Conservation (phyloP, 2,113 vertebrate genomes). For the Falcunculus frontatus region DNA sequence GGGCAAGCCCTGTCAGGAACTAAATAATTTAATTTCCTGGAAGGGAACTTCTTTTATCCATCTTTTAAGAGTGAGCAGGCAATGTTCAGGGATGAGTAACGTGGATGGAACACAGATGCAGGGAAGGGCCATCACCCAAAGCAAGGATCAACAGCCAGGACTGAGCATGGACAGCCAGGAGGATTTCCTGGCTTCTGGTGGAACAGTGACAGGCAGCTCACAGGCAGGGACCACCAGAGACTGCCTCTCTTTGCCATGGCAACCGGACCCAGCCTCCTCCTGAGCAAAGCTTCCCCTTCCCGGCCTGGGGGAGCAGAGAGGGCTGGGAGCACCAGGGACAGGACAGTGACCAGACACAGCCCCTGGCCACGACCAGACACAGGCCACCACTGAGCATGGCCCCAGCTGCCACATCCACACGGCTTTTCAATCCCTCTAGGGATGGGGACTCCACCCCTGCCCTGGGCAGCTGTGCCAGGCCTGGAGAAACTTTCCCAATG, state of each 20-base stretch:
- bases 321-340: neutral
- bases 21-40: neutral
- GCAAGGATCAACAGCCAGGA: neutral
- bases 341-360: neutral
- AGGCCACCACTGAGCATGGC: neutral
- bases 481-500: neutral
- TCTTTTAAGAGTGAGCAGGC: neutral
- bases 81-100: neutral
- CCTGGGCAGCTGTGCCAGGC: neutral
- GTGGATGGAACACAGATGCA: accelerated
- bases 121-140: neutral
- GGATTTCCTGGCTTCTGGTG: neutral
- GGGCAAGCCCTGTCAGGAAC: neutral
- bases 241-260: neutral
- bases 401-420: neutral
- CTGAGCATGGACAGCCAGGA: neutral
- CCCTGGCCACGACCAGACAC: neutral
- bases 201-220: neutral
- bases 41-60: neutral
- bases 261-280: neutral
- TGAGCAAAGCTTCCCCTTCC: neutral
- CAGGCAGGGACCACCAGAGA: neutral
- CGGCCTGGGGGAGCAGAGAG: neutral
- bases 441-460: neutral
- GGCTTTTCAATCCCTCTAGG: too few species aligned